Evolutionary conservation across 2,113 vertebrate genomes (phyloP), one percentile per base, ranked within the genome.

Genomic region (Erpornis zantholeuca): DNA sequence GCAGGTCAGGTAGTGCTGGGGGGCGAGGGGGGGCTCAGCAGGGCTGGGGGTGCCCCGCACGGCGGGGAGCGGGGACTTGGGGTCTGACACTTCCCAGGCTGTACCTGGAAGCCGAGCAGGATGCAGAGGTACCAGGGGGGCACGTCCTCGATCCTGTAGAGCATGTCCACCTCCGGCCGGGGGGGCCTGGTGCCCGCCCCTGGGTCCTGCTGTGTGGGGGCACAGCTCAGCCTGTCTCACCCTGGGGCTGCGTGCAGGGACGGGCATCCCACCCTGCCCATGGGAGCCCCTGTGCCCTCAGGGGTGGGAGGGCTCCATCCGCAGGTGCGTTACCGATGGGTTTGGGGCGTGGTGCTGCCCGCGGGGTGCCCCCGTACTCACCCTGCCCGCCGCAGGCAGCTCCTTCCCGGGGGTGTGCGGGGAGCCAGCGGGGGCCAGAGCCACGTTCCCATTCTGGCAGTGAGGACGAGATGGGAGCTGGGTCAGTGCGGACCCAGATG

Each of bases 71-170:
- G 1, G 65, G 42, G 21, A 4, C 22, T 44, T 4, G 4, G 71
- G 28, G 27, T 66, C 28, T 82, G 60, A 5, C 7, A 0, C 16
- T 21, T 36, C 22, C 79, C 83, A 65, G 73, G 85, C 81, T 3
- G 5, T 97, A 99, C 99, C 99, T 99, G 99, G 82, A 99, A 98
- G 93, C 99, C 99, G 27, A 99, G 98, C 52, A 99, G 97, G 85
- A 99, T 94, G 93, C 99, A 99, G 92, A 99, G 98, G 92, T 99
- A 99, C 99, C 99, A 99, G 13, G 99, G 99, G 1, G 99, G 99
- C 60, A 99, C 98, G 0, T 99, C 99, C 93, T 99, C 99, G 0
- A 99, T 99, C 92, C 76, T 98, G 97, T 99, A 99, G 92, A 99
- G 97, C 99, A 99, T 99, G 88, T 99, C 99, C 68, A 98, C 90